phyloP scores from a whole-genome alignment of 2,113 vertebrate genomes.

The Loxodonta africana region DNA sequence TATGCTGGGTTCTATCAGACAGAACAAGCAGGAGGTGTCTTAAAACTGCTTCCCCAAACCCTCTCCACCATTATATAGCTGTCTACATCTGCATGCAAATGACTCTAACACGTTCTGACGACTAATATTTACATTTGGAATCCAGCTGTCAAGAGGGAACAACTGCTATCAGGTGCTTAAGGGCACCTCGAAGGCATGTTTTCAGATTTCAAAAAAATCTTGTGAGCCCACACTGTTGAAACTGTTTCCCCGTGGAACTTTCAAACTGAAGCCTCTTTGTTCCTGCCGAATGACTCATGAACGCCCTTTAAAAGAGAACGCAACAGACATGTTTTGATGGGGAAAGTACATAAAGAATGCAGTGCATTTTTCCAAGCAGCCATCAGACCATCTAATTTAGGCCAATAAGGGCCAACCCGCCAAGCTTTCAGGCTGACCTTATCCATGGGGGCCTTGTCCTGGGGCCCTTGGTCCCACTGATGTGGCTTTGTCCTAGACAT shows the following conservation, averaged over 20 bases:
- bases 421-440: neutral
- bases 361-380: constrained; percentile 48
- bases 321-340: constrained; percentile 67
- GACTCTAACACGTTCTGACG: neutral
- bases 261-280: constrained; percentile 70
- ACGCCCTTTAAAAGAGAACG: constrained; percentile 4
- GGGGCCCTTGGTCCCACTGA: neutral
- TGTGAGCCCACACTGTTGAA: neutral
- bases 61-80: accelerated
- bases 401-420: neutral
- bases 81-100: neutral
- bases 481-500: neutral
- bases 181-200: constrained; percentile 45
- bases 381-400: constrained; percentile 9
- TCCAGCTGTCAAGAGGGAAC: constrained; percentile 13
- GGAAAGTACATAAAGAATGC: constrained; percentile 67
- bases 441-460: neutral
- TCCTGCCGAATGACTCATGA: constrained; percentile 52
- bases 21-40: neutral
- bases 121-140: neutral
- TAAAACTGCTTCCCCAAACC: neutral
- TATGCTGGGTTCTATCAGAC: neutral
- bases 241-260: neutral
- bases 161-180: constrained; percentile 39
- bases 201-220: neutral